Base-by-base conservation (phyloP, 2,797 vertebrate species). In the Acanthiza pusilla region DNA sequence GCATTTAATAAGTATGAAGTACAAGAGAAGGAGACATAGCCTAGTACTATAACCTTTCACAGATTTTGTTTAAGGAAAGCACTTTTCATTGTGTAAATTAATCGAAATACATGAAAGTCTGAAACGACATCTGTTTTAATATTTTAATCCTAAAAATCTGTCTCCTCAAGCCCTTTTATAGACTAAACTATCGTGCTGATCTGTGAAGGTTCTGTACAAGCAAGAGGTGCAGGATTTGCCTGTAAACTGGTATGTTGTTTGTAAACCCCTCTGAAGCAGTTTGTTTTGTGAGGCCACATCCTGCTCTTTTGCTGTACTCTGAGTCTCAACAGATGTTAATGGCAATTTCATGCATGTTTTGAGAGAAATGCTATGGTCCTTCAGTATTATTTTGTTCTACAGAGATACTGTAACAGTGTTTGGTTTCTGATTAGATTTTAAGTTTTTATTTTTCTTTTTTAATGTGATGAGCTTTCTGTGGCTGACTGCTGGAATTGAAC, bases 1-100 rank as follows among this genome's bases (percentile, higher is more conserved):
- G 53, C 68, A 74, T 95, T 96, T 84, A 93, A 87, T 88, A 89
- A 94, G 65, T 91, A 74, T 10, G 20, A 75, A 54, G 57, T 61
- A 63, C 17, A 72, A 79, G 70, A 86, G 89, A 95, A 93, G 10
- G 50, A 51, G 40, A 43, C 19, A 17, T 43, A 96, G 63, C 7
- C 38, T 45, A 83, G 32, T 67, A 43, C 13, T 26, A 14, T 61
- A 78, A 68, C 3, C 21, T 75, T 73, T 73, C 83, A 53, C 14
- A 26, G 30, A 50, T 60, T 92, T 63, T 36, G 36, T 36, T 36
- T 88, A 93, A 91, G 84, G 30, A 96, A 96, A 96, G 4, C 14
- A 17, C 10, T 58, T 85, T 75, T 82, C 22, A 22, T 68, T 68
- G 54, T 9, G 10, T 48, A 62, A 83, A 57, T 53, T 43, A 61